Conservation (phyloP, 53 echinoderm and acorn worm species). For the Antedon mediterranea region DNA sequence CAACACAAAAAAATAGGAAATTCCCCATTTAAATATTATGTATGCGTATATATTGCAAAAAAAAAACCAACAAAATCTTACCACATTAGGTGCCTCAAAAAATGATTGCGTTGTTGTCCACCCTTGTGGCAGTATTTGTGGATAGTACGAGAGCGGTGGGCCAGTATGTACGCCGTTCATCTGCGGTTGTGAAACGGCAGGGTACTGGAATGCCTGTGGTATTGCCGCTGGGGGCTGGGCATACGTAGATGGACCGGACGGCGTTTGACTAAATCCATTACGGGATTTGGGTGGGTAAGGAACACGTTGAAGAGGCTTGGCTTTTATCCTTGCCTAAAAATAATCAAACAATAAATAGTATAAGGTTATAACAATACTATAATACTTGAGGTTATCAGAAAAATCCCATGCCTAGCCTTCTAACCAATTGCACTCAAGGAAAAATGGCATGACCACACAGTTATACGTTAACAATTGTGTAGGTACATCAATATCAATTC, state of each 20-base stretch:
- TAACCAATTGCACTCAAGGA: too few relatives aligned
- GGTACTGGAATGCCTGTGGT: constrained; percentile 1
- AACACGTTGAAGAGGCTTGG: constrained; percentile 88
- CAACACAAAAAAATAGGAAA: too few relatives aligned
- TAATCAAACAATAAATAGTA: too few relatives aligned
- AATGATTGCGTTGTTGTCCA: constrained; percentile 73
- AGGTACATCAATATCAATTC: too few relatives aligned
- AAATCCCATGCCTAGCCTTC: too few relatives aligned
- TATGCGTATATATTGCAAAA: too few relatives aligned
- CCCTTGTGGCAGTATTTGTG: constrained; percentile 39
- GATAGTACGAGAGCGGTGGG: constrained; percentile 59
- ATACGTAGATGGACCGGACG: constrained; percentile 9
- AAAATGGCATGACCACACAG: too few relatives aligned
- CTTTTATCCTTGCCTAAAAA: constrained; percentile 89
- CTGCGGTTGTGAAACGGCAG: constrained; percentile 9
- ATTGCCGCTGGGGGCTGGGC: constrained; percentile 15
- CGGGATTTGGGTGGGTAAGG: constrained; percentile 53
- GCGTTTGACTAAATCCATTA: constrained; percentile 39
- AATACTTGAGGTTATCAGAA: too few relatives aligned
- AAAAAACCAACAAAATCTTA: too few relatives aligned
- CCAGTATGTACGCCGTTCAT: constrained; percentile 21
- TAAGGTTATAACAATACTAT: too few relatives aligned
- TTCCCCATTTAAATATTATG: too few relatives aligned
- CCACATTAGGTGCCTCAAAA: constrained; percentile 58
- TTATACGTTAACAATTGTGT: too few relatives aligned